phyloP scores from a whole-genome alignment of 2,797 vertebrate species.

The Megalops cyprinoides region DNA sequence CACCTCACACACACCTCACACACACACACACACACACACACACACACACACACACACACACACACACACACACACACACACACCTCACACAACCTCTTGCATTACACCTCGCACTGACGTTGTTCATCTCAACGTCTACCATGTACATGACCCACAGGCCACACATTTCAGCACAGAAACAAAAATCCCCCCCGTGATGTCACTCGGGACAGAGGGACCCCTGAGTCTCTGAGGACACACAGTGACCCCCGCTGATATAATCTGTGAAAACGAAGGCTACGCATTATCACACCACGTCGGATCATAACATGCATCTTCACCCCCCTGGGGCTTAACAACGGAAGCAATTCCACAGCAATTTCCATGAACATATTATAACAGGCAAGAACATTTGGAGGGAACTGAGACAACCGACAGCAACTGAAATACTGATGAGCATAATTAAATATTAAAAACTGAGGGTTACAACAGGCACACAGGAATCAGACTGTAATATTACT shows the following conservation, averaged over 20 bases:
- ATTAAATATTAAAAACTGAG: no score
- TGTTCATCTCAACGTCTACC: no score
- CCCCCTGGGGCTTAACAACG: neutral
- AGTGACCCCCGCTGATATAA: no score
- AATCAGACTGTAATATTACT: no score
- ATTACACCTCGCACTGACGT: no score
- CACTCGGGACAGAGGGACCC: neutral
- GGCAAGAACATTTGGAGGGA: neutral
- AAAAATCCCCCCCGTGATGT: no score
- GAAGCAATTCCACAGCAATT: neutral
- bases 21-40: neutral
- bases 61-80: neutral
- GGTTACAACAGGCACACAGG: no score
- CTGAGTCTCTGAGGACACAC: no score
- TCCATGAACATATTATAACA: neutral
- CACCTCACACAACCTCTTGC: no score
- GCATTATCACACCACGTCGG: neutral
- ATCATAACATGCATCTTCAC: neutral
- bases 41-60: constrained; percentile 21
- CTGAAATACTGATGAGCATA: neutral
- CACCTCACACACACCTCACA: constrained; percentile 11
- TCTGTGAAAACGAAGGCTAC: neutral
- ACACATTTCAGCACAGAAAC: no score
- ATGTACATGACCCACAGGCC: no score
- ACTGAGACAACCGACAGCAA: neutral